A percentile compares a stretch with the other conserved stretches of the same genome.
These are phyloP conservation scores for Platysteira castanea DNA, from an alignment of 2,113 vertebrate genomes.

Conservation along the genomic window DNA sequence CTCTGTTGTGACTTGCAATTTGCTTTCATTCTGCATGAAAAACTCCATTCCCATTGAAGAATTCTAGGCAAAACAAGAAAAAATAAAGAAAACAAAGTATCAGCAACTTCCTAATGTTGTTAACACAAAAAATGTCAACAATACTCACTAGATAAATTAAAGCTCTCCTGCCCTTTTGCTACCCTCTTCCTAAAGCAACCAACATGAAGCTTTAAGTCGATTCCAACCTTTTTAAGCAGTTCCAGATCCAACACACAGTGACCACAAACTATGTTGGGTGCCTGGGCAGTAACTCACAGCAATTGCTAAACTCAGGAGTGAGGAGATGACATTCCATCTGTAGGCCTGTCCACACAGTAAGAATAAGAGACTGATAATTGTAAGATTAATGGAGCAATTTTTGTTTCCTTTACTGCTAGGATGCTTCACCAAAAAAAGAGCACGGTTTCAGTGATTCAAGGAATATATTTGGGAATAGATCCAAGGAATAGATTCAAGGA, in stretches of 20 bases:
- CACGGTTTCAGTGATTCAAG: neutral
- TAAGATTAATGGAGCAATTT: neutral
- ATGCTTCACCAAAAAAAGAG: neutral
- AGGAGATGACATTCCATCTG: constrained; percentile 21
- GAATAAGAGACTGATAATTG: neutral
- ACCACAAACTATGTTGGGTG: constrained; percentile 19
- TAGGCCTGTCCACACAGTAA: neutral
- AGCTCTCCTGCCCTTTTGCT: constrained; percentile 28
- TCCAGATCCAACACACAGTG: constrained; percentile 31
- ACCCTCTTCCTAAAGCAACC: neutral
- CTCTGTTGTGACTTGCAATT: neutral
- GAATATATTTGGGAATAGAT: neutral
- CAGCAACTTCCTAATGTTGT: constrained; percentile 31
- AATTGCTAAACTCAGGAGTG: neutral
- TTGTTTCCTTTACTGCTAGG: neutral
- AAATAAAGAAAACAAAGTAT: constrained; percentile 42
- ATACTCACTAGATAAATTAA: constrained; percentile 43
- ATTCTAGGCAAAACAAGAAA: constrained; percentile 23
- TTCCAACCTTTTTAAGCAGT: constrained; percentile 8
- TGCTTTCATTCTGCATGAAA: constrained; percentile 6
- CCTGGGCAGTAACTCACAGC: neutral
- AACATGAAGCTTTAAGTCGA: neutral
- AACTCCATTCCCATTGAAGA: neutral
- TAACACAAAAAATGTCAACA: constrained; percentile 50
- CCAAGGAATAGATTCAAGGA: neutral